phyloP scores from a whole-genome alignment of 2,888 invertebrate genomes.

The Caprella mutica region DNA sequence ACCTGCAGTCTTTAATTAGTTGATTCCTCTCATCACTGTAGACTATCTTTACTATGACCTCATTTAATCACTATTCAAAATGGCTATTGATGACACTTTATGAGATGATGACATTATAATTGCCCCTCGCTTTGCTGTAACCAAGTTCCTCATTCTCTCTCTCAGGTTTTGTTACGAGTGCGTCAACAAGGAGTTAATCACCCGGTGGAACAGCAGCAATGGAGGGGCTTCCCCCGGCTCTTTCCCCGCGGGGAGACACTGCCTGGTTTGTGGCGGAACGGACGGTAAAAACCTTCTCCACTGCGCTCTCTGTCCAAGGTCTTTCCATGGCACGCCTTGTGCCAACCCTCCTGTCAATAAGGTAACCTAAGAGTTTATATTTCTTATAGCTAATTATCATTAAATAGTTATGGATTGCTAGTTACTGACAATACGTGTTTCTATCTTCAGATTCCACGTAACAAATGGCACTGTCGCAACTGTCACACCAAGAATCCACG shows the following conservation, averaged over 20 bases:
- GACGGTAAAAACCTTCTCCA: constrained; percentile 59
- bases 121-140: neutral
- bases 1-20: no score
- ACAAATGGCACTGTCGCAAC: constrained; percentile 79
- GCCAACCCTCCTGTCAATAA: constrained; percentile 73
- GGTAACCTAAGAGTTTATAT: constrained; percentile 41
- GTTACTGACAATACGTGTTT: neutral
- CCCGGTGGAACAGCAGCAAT: constrained; percentile 57
- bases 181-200: constrained; percentile 47
- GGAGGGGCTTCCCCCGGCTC: no score
- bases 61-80: neutral
- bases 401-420: neutral
- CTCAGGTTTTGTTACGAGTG: constrained; percentile 37
- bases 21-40: neutral
- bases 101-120: neutral
- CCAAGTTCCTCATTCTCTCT: no score
- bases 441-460: constrained; percentile 56
- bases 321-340: constrained; percentile 78
- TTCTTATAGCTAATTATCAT: constrained; percentile 6
- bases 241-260: constrained; percentile 83
- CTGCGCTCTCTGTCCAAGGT: constrained; percentile 80
- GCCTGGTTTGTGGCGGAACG: constrained; percentile 80
- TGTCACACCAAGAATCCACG: constrained; percentile 70
- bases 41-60: neutral
- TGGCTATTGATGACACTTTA: neutral